Base-by-base conservation (phyloP, 2,113 vertebrate species). In the Salvelinus alpinus region DNA sequence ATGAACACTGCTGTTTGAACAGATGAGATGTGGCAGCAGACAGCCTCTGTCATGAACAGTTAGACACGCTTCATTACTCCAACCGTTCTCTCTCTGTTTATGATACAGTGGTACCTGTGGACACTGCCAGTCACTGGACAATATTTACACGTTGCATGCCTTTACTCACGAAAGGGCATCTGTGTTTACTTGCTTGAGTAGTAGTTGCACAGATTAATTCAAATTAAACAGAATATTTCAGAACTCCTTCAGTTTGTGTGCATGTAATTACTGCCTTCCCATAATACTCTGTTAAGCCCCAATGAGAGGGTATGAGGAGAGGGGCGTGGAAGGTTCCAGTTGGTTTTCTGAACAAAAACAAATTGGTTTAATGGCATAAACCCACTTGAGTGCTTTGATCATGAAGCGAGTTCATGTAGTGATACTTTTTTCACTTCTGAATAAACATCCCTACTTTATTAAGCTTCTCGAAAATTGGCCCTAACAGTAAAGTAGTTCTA, bases 41-140 rank as follows among this genome's bases (percentile, higher is more conserved):
- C 87, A 87, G 84, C 76, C 87, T 75, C 87, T 87, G 89, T 91
- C 88, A 88, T 59, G 78, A 86, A 74, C 80, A 88, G 88, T 91
- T 88, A 91, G 77, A 88, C 85, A 90, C 83, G 86, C 80, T 84
- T 66, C 84, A 81, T 84, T 82, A 86, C 76, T 88, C 85, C 78
- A 75, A 64, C 22, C 22, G 62, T 44, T 11, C 38, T 3, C 38
- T 44, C 9, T 44, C 38, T 44, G 8, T 44, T 44, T 44, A 44
- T 44, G 38, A 60, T 20, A n/a, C 57, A 60, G n/a, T 20, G 57
- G n/a, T 81, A 89, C 85, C 88, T 88, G 78, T 81, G 84, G 80
- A 79, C 79, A 84, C 59, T 82, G 83, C 88, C 80, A 84, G 85
- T 84, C 82, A 87, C 44, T 13, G 60, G 79, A 80, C 77, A 73